These are phyloP conservation scores for Temnopleurus reevesii DNA, from an alignment of 53 echinoderm and acorn worm species.

Conservation along the genomic window DNA sequence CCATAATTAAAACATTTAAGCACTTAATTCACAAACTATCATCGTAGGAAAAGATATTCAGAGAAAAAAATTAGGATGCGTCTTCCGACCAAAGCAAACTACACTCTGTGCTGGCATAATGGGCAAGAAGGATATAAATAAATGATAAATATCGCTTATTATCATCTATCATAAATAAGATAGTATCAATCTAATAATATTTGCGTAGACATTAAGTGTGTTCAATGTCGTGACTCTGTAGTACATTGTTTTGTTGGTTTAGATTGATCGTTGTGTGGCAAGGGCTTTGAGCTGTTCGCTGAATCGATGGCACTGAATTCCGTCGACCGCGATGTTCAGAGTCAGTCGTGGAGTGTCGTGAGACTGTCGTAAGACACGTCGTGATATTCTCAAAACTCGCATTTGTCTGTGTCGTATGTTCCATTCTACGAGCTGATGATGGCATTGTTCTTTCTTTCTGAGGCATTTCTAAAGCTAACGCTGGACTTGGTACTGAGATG, in stretches of 20 bases:
- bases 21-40: too few species aligned
- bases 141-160: not conserved
- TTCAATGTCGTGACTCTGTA: not conserved
- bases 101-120: too few species aligned
- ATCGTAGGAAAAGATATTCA: too few species aligned
- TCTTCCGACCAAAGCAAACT: too few species aligned
- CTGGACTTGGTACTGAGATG: not conserved
- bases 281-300: not conserved
- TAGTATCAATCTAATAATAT: not conserved
- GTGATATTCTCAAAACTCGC: not conserved
- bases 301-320: not conserved
- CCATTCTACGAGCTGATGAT: not conserved
- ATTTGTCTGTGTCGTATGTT: not conserved
- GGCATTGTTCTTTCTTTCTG: not conserved
- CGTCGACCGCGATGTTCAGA: not conserved
- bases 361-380: not conserved
- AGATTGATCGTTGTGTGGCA: not conserved
- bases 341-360: not conserved
- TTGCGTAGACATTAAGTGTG: not conserved
- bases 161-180: not conserved
- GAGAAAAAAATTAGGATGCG: too few species aligned
- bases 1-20: too few species aligned
- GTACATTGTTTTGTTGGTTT: not conserved
- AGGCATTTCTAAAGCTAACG: not conserved
- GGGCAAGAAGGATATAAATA: constrained; percentile 23